Percentiles rank a stretch among this genome's conserved stretches.
Conservation (phyloP, 1,140 invertebrate species). For the Stenopsyche tienmushanensis region DNA sequence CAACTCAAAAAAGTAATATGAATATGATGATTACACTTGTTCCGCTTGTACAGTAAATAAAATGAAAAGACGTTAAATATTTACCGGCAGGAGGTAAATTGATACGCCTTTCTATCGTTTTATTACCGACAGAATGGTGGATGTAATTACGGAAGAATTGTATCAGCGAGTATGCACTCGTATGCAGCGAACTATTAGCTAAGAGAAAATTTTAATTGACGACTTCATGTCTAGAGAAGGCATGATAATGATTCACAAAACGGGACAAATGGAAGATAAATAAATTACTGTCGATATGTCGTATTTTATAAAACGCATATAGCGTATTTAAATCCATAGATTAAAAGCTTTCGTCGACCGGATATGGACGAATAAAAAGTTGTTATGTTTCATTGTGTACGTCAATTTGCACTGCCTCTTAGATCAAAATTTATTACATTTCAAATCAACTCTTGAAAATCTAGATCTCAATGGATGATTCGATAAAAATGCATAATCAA, state of each 20-base stretch:
- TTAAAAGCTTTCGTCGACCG: too few relatives aligned
- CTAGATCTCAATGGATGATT: too few relatives aligned
- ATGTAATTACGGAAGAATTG: slow-evolving; percentile 22
- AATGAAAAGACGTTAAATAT: neutral
- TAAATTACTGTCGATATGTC: too few relatives aligned
- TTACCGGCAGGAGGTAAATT: neutral
- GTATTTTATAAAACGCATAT: too few relatives aligned
- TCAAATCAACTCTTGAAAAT: too few relatives aligned
- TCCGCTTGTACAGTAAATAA: too few relatives aligned
- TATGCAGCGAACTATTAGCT: slow-evolving; percentile 16
- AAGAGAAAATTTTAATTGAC: slow-evolving; percentile 27
- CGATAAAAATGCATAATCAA: too few relatives aligned
- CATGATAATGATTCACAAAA: neutral
- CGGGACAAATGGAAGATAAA: neutral
- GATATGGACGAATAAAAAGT: too few relatives aligned
- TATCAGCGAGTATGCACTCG: slow-evolving; percentile 12
- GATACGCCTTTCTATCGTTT: slow-evolving; percentile 20
- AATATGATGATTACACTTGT: neutral
- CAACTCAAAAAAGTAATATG: neutral
- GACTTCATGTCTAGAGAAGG: slow-evolving; percentile 1
- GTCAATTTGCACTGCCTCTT: too few relatives aligned
- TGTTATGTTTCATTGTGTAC: too few relatives aligned
- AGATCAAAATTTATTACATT: too few relatives aligned
- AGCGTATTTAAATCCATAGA: too few relatives aligned
- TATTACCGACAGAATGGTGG: neutral